Base-by-base conservation (phyloP, 53 echinoderm and acorn worm genomes). In the Henricia sp. region DNA sequence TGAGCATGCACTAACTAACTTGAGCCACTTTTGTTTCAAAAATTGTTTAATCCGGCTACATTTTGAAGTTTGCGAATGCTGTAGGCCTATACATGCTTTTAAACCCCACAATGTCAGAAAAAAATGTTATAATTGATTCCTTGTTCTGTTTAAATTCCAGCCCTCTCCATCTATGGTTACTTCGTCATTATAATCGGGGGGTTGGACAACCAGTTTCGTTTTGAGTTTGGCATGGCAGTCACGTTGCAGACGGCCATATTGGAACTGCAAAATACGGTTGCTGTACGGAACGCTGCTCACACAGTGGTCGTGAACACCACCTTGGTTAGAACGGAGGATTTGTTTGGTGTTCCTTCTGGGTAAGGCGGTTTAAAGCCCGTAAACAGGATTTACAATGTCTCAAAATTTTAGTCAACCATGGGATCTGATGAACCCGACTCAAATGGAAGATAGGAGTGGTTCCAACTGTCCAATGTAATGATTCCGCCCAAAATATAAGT, bases 341-440 rank as follows among this genome's bases (percentile, higher is more conserved):
- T 71, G 16, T 19, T 50, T n/a, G 71, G 48, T 48, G 71, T 50
- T 46, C 71, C 71, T 19, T 71, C 71, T 50, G 71, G 71, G 71
- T 71, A 71, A 44, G 19, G 2, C 0, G 1, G 12, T 56, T 56
- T 21, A 6, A 56, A n/a, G 9, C 20, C 24, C 24, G 54, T 53
- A 6, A 17, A 17, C 1, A 53, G 19, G n/a, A n/a, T n/a, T n/a
- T n/a, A n/a, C n/a, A n/a, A n/a, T n/a, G n/a, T n/a, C n/a, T n/a
- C n/a, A n/a, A n/a, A n/a, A n/a, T n/a, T n/a, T n/a, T n/a, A n/a
- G n/a, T n/a, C n/a, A n/a, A n/a, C n/a, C n/a, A n/a, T n/a, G n/a
- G n/a, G n/a, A n/a, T n/a, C n/a, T n/a, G n/a, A n/a, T n/a, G n/a
- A n/a, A n/a, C n/a, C n/a, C n/a, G n/a, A n/a, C n/a, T n/a, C n/a